Percentiles rank a stretch among this genome's conserved stretches.
phyloP scores from a whole-genome alignment of 2,888 invertebrate species.

The Dugesia japonica region DNA sequence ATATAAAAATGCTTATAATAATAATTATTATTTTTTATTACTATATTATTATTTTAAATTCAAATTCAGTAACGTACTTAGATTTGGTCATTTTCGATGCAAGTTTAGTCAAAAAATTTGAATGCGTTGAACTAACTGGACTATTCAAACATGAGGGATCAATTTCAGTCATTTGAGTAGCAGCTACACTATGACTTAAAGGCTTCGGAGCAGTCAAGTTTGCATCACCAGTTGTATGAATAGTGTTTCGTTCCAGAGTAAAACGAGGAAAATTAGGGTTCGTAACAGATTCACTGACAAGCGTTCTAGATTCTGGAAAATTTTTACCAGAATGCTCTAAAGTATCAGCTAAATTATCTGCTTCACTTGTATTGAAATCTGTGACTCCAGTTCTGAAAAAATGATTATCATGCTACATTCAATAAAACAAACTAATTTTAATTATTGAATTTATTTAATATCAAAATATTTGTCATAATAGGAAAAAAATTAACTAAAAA shows the following conservation, averaged over 20 bases:
- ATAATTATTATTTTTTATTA: too few relatives aligned
- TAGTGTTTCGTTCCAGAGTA: slow-evolving; percentile 23
- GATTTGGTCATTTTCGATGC: slow-evolving; percentile 16
- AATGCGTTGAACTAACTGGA: background rate
- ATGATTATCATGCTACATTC: too few relatives aligned
- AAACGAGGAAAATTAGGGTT: slow-evolving; percentile 24
- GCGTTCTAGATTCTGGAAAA: background rate
- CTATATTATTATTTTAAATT: background rate
- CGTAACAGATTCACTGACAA: background rate
- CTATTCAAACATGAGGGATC: slow-evolving; percentile 5
- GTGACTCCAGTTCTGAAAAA: background rate
- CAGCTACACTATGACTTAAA: background rate
- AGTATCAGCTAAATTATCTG: background rate
- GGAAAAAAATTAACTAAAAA: too few relatives aligned
- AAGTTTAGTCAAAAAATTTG: background rate
- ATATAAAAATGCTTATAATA: too few relatives aligned
- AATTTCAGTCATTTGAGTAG: slow-evolving; percentile 1
- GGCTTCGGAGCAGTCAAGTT: background rate
- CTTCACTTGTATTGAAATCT: background rate
- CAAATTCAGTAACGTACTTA: background rate
- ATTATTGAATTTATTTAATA: too few relatives aligned
- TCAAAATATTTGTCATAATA: too few relatives aligned
- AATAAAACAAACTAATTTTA: too few relatives aligned
- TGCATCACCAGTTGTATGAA: slow-evolving; percentile 28
- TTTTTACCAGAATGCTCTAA: background rate